phyloP scores from a whole-genome alignment of 2,113 vertebrate genomes.

The Enhydra lutris region DNA sequence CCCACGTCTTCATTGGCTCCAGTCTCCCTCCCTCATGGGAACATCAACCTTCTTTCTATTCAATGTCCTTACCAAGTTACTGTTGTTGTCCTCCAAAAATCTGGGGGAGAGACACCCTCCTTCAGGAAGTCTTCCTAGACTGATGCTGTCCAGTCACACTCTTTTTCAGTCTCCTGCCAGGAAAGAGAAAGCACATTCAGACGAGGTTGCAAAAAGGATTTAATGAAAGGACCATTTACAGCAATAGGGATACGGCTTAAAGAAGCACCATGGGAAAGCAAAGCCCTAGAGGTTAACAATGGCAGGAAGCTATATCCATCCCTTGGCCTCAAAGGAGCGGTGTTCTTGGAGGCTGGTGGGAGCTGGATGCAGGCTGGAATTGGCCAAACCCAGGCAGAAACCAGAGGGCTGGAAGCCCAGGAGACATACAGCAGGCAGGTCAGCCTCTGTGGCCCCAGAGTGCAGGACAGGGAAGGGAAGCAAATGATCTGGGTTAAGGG shows the following conservation, averaged over 20 bases:
- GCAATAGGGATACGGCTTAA: neutral
- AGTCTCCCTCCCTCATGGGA: neutral
- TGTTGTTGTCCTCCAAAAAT: neutral
- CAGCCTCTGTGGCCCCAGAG: too few relatives aligned
- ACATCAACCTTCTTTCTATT: neutral
- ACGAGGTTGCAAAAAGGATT: neutral
- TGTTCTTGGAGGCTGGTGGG: neutral
- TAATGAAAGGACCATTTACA: neutral
- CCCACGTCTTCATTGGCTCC: neutral
- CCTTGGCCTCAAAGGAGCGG: neutral
- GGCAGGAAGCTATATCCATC: neutral
- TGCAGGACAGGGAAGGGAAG: neutral
- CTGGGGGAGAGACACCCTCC: neutral
- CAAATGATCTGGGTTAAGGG: neutral
- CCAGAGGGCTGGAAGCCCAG: neutral
- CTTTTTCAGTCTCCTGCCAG: neutral
- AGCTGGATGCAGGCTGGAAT: neutral
- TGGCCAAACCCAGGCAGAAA: neutral
- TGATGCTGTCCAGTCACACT: neutral
- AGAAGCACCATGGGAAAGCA: neutral
- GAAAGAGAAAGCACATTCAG: neutral
- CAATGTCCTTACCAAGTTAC: neutral
- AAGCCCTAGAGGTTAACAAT: neutral
- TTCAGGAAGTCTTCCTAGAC: neutral
- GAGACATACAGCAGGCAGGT: fast-evolving